Evolutionary conservation across 2,888 invertebrate genomes (phyloP).

Genomic region (Ormia ochracea): DNA sequence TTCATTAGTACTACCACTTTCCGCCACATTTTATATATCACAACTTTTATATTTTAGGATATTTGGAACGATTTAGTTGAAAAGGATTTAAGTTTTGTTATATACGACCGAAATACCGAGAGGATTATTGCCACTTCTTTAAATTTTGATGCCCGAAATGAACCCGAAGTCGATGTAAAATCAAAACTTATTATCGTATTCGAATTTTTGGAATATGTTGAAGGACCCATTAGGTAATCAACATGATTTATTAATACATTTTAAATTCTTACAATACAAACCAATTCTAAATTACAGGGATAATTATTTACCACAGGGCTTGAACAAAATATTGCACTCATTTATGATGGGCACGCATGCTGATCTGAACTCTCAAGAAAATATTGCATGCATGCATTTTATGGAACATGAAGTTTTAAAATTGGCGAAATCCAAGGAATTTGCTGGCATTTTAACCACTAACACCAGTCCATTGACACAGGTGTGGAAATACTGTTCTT

Average conservation of each 20-base stretch:
- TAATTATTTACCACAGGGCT: constrained; percentile 80
- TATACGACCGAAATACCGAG: constrained; percentile 79
- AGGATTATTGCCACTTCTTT: constrained; percentile 83
- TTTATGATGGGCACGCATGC: constrained; percentile 92
- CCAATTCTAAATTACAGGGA: constrained; percentile 76
- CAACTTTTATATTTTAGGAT: constrained; percentile 70
- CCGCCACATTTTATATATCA: background rate
- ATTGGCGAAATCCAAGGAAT: constrained; percentile 82
- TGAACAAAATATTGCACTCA: constrained; percentile 86
- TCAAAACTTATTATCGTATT: constrained; percentile 85
- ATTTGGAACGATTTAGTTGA: constrained; percentile 84
- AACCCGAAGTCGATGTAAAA: constrained; percentile 84
- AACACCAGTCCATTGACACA: constrained; percentile 93
- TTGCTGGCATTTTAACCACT: constrained; percentile 88
- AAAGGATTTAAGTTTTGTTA: constrained; percentile 85
- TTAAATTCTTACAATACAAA: background rate
- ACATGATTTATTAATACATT: background rate
- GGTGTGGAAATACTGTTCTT: constrained; percentile 77
- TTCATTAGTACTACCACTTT: background rate
- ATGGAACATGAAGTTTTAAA: constrained; percentile 86
- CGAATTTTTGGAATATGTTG: constrained; percentile 86
- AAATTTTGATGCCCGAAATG: constrained; percentile 89
- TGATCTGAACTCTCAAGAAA: constrained; percentile 83
- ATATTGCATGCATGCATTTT: constrained; percentile 86
- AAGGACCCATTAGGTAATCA: constrained; percentile 83